Conservation (phyloP, 2,888 invertebrate genomes). For the Acanthoscelides obtectus region DNA sequence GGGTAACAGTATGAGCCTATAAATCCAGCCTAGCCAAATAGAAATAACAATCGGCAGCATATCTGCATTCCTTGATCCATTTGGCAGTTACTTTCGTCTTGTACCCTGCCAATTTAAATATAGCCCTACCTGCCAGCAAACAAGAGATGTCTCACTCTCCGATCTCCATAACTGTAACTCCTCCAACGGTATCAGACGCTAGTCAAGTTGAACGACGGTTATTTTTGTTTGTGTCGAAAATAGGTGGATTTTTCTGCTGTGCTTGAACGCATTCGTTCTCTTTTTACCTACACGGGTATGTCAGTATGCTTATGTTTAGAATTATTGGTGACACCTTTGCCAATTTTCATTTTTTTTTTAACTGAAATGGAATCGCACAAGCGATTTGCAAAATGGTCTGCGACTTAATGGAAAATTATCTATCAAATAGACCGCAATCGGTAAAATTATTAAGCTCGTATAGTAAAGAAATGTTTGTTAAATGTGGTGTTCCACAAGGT, state of each 20-base stretch:
- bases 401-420: too few species aligned
- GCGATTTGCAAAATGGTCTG: too few species aligned
- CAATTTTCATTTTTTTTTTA: not conserved
- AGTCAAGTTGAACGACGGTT: constrained; percentile 15
- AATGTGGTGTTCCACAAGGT: too few species aligned
- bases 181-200: constrained; percentile 11
- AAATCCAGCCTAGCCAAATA: not conserved
- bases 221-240: constrained; percentile 12
- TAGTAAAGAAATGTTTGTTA: too few species aligned
- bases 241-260: constrained; percentile 1
- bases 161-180: constrained; percentile 25
- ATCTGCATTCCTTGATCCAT: not conserved
- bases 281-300: constrained; percentile 1
- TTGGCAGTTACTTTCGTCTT: not conserved
- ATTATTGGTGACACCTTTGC: not conserved
- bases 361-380: not conserved
- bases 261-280: not conserved
- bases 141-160: constrained; percentile 18
- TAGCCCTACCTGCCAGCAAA: constrained; percentile 3
- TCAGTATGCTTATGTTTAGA: not conserved
- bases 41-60: not conserved
- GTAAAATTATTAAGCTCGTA: too few species aligned
- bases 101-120: not conserved
- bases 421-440: too few species aligned
- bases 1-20: too few species aligned